A percentile compares a stretch with the other conserved stretches of the same genome.
Evolutionary conservation across 1,140 invertebrate species (phyloP).

Genomic region (Cylas formicarius): DNA sequence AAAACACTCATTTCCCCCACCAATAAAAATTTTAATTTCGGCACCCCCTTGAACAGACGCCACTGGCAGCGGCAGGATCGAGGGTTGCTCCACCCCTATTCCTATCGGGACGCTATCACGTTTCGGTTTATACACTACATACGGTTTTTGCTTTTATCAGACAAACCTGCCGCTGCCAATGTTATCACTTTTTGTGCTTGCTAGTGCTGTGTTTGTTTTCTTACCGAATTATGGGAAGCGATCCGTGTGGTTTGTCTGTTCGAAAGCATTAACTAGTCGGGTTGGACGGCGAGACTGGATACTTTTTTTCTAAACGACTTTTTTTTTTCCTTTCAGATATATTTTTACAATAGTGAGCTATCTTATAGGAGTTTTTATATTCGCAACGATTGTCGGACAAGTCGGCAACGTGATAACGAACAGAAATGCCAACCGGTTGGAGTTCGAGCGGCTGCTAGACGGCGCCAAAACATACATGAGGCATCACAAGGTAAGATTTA

Average conservation of each 20-base stretch:
- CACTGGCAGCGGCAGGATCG: conserved; percentile 38
- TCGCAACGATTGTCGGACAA: conserved; percentile 96
- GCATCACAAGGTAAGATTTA: conserved; percentile 82
- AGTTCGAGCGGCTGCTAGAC: conserved; percentile 90
- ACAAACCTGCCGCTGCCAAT: conserved; percentile 51
- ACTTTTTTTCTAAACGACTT: neutral
- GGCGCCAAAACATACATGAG: conserved; percentile 96
- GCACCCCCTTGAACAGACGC: conserved; percentile 17
- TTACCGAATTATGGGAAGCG: neutral
- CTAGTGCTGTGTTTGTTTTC: conserved; percentile 14
- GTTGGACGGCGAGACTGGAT: conserved; percentile 13
- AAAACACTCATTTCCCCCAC: conserved; percentile 4
- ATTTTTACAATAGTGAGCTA: conserved; percentile 95
- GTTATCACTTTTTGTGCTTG: conserved; percentile 23
- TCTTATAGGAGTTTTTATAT: conserved; percentile 94
- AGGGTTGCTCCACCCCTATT: conserved; percentile 29
- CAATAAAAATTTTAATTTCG: conserved; percentile 11
- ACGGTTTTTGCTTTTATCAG: conserved; percentile 50
- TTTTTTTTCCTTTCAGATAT: conserved; percentile 63
- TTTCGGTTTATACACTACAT: neutral
- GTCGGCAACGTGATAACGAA: conserved; percentile 97
- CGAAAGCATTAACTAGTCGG: conserved; percentile 51
- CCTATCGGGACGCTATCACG: neutral
- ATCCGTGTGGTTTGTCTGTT: conserved; percentile 42
- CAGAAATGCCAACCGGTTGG: conserved; percentile 90